phyloP scores from a whole-genome alignment of 2,113 vertebrate species.

The Panthera tigris region DNA sequence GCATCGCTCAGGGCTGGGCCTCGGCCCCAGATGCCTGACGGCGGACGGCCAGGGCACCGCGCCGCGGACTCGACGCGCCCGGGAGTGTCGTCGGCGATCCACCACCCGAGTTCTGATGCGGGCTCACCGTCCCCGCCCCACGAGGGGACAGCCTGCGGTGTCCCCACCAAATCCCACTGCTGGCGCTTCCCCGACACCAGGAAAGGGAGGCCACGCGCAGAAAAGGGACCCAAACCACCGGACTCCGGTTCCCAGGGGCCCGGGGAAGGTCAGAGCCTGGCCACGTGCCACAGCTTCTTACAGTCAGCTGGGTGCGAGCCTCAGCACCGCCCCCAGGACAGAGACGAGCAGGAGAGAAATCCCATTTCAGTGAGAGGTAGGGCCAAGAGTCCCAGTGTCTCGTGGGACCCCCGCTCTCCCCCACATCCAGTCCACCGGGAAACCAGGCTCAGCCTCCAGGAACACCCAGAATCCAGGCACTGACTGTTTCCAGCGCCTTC shows the following conservation, averaged over 20 bases:
- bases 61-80: neutral
- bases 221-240: too few relatives aligned
- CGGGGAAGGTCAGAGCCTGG: accelerated
- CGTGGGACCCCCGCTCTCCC: too few relatives aligned
- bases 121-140: accelerated
- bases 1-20: too few relatives aligned
- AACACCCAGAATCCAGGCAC: neutral
- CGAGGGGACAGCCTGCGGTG: accelerated
- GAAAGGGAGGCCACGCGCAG: neutral
- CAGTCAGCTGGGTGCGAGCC: neutral
- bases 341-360: neutral
- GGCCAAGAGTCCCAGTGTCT: neutral
- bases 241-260: too few relatives aligned
- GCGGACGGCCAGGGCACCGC: too few relatives aligned
- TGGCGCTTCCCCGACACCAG: neutral
- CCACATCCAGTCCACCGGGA: neutral
- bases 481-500: too few relatives aligned
- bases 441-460: neutral
- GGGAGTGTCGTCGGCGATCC: neutral
- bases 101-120: neutral
- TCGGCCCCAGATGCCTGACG: too few relatives aligned
- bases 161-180: neutral
- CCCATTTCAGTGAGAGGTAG: too few relatives aligned
- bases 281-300: neutral
- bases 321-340: neutral